Evolutionary conservation across 2,888 invertebrate genomes (phyloP), one percentile per base, ranked within the genome.

Genomic region (Cryptophagus acutangulus): DNA sequence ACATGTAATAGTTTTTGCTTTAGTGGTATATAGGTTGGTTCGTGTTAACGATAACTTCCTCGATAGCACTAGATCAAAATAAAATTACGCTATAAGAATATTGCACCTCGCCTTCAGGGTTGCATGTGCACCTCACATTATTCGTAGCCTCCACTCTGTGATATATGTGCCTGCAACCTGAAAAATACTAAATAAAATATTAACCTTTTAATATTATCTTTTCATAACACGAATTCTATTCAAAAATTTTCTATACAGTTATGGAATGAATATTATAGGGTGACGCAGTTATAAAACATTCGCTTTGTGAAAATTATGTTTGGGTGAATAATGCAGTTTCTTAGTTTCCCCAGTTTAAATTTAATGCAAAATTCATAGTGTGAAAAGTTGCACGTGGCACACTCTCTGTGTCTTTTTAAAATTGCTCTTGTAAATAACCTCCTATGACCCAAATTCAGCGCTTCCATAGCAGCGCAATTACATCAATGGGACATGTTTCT

Each of bases 91-190:
- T 44, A 49, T 51, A 54, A 58, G 59, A 58, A 59, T 61, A 61
- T 59, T 61, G 59, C 61, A 61, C 61, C 58, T 57, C 55, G 54
- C 54, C 52, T 55, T 52, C 46, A 52, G 48, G 52, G 45, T 60
- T 61, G 61, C 61, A 61, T 61, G 61, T 57, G 56, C 59, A 55
- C 38, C 46, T 49, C 52, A 47, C 61, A 61, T 61, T 61, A 59
- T 52, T 59, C 42, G 38, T 33, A 33, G 42, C 42, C 45, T 46
- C 20, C 10, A 6, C 38, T 31, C 41, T 38, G 45, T 57, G 52
- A 54, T 54, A 49, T 55, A 57, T 52, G 50, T 45, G 40, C 54
- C 46, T 51, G 53, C 52, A 53, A 42, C 52, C 51, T 55, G 52
- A 55, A 58, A 58, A 57, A 59, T 58, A 58, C 51, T 54, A 52